Evolutionary conservation across 1,140 invertebrate genomes (phyloP).

Genomic region (Homalodisca vitripennis): DNA sequence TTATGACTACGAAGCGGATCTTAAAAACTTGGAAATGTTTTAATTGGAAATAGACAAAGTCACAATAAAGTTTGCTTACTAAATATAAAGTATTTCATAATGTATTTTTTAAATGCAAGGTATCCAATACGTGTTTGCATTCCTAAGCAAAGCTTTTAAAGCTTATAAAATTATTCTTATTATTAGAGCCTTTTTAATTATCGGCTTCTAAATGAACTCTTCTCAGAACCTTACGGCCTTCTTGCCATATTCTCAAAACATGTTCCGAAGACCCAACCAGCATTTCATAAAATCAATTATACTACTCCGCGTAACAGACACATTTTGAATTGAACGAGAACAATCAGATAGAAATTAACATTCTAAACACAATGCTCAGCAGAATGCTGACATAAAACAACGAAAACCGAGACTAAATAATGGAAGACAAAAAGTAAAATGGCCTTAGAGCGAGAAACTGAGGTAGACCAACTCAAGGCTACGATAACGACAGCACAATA

Average conservation of each 20-base stretch:
- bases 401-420: background rate
- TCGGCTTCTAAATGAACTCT: no score
- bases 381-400: background rate
- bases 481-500: no score
- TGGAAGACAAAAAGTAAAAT: background rate
- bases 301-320: no score
- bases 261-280: no score
- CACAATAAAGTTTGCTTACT: background rate
- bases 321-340: no score
- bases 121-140: background rate
- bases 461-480: background rate
- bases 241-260: no score
- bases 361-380: no score
- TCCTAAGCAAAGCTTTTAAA: background rate
- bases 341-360: no score
- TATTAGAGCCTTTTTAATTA: no score
- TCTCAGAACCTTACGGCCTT: no score
- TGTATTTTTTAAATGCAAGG: background rate
- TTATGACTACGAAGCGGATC: background rate
- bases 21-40: slow-evolving; percentile 22
- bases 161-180: no score
- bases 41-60: slow-evolving; percentile 12
- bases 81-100: background rate
- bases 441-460: background rate
- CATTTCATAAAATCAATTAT: no score